Percentiles rank a stretch among this genome's conserved stretches.
These are phyloP conservation scores for Ophiothrix spiculata DNA, from an alignment of 35 echinoderm and acorn worm genomes.

Conservation along the genomic window DNA sequence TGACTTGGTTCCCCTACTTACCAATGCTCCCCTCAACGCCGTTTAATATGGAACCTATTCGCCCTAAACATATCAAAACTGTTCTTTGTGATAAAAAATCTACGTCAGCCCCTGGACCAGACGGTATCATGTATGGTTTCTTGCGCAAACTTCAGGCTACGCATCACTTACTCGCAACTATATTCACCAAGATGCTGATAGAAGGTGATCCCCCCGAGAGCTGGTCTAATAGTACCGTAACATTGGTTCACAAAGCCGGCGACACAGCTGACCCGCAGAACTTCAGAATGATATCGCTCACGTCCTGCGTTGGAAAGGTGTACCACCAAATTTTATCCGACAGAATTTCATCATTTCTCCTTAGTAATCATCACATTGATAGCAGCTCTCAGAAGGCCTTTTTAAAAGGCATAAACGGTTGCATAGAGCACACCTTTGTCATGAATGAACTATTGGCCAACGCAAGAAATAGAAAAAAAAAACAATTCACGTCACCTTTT, in stretches of 20 bases:
- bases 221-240: constrained; percentile 19
- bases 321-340: constrained; percentile 51
- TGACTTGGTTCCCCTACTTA: constrained; percentile 33
- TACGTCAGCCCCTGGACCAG: constrained; percentile 19
- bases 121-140: constrained; percentile 47
- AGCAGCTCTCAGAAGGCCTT: constrained; percentile 10
- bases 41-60: constrained; percentile 31
- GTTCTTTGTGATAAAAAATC: constrained; percentile 14
- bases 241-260: constrained; percentile 22
- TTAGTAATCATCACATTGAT: neutral
- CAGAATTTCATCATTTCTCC: neutral
- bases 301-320: constrained; percentile 29
- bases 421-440: constrained; percentile 16
- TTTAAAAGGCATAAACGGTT: constrained; percentile 16
- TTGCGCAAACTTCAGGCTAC: constrained; percentile 28
- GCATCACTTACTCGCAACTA: constrained; percentile 12
- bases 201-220: neutral
- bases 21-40: neutral
- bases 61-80: constrained; percentile 29
- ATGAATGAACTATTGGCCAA: constrained; percentile 20
- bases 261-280: neutral
- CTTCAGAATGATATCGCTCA: constrained; percentile 37
- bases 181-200: constrained; percentile 25
- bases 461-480: constrained; percentile 23
- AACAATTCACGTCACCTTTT: constrained; percentile 18